Base-by-base conservation (phyloP, 2,797 vertebrate species). In the Austrolebias charrua region DNA sequence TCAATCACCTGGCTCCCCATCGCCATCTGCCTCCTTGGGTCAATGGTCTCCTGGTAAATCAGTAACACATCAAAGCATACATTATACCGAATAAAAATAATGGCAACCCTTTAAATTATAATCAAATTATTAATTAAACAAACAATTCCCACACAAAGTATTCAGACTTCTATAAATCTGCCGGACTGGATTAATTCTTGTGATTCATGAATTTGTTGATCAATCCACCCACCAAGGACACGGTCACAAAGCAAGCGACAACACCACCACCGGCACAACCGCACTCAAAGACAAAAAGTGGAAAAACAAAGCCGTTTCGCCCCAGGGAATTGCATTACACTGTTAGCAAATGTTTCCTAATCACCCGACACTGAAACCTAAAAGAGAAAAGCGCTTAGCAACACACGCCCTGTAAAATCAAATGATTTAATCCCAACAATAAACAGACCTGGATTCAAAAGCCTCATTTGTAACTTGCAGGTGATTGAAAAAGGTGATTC, bases 1-100 rank as follows among this genome's bases (percentile, higher is more conserved):
- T 99, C 98, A 29, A 91, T 89, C 42, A 86, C 81, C 71, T 96
- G 95, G 90, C 89, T 93, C 35, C 92, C 90, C 74, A 90, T 85
- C 18, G 81, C 42, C 77, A 92, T 91, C 80, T 93, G 93, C 65
- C 95, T 91, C 38, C 96, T 92, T 71, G 93, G 92, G 79, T 99
- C 98, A 71, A 93, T 16, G 4, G 92, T 81, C 83, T 99, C 98
- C 98, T 99, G 82, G 63, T 45, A 60, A 48, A 83, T 24, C 73
- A 70, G 50, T 0, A 12, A 69, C 5, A 71, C 40, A 45, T 0
- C 35, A 5, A 5, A 53, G 73, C 35, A 69, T 14, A 7, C 38
- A 40, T 40, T 12, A 40, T 14, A 38, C 42, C 16, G 1, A n/a
- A 7, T 60, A 2, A 75, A 50, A 63, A 2, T 6, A 0, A 33